Evolutionary conservation across 1,140 invertebrate genomes (phyloP).

Genomic region (Pogonognathellus flavescens): DNA sequence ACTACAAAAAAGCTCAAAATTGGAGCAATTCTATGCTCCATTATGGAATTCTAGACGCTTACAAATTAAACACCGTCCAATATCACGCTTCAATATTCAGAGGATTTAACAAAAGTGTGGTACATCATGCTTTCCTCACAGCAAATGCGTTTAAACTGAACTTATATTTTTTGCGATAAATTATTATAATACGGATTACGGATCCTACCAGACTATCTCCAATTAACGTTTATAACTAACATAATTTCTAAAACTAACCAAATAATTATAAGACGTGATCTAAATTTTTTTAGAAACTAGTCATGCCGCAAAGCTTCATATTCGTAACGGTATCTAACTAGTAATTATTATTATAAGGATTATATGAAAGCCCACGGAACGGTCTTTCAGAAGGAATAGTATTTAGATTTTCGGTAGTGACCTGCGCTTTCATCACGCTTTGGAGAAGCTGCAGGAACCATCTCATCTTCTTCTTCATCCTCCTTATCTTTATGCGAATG

Average conservation of each 20-base stretch:
- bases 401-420: slow-evolving; percentile 65
- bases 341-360: slow-evolving; percentile 47
- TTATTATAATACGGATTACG: too few relatives aligned
- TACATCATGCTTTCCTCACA: too few relatives aligned
- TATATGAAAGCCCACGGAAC: slow-evolving; percentile 2
- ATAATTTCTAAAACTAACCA: neutral
- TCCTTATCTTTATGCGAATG: slow-evolving; percentile 88
- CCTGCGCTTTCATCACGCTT: slow-evolving; percentile 65
- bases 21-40: slow-evolving; percentile 3
- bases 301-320: slow-evolving; percentile 35
- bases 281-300: slow-evolving; percentile 9
- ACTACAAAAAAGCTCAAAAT: slow-evolving; percentile 34
- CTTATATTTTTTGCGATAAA: too few relatives aligned
- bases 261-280: neutral
- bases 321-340: slow-evolving; percentile 34
- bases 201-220: too few relatives aligned
- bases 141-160: too few relatives aligned
- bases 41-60: neutral
- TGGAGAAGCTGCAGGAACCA: slow-evolving; percentile 67
- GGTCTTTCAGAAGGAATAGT: slow-evolving; percentile 59
- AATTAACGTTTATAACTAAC: neutral
- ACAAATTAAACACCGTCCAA: too few relatives aligned
- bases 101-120: too few relatives aligned
- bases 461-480: slow-evolving; percentile 68
- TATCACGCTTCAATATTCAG: too few relatives aligned